Evolutionary conservation across 1,140 invertebrate species (phyloP), one percentile per base, ranked within the genome.

Genomic region (Varroa destructor): DNA sequence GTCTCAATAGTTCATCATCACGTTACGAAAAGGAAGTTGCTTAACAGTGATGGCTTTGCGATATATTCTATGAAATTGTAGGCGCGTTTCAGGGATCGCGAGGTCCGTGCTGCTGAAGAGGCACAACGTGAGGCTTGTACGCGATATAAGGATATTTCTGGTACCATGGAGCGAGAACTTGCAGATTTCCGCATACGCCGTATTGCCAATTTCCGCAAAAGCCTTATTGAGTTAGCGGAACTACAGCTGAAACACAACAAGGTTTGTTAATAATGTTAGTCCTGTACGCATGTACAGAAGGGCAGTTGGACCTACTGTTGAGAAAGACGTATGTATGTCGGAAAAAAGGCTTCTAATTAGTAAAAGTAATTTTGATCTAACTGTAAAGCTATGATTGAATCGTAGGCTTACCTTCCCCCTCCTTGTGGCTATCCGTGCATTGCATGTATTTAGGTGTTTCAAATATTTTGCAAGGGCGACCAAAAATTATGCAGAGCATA

Each of bases 131-230:
- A 88, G 76, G 91, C 91, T 37, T 97, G 93, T 81, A 90, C 93
- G 74, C 92, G 90, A 77, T 98, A 97, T 82, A 94, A 98, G 81
- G 87, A 89, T 73, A 94, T 99, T 82, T 96, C 93, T 1, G 89
- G 90, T 74, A 89, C 92, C 77, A 94, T 67, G 61, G 61, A 40
- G 37, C 40, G 46, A 67, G 96, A 99, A 82, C 81, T 99, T 43
- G 83, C 87, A 71, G 90, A 96, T 79, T 95, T 97, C 80, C 93
- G 95, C 79, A 86, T 86, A 12, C 84, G 95, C 75, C 84, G 95
- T 77, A 90, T 99, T 73, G 85, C 86, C 71, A 91, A 93, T 55
- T 98, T 98, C 81, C 87, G 87, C 78, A 98, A 97, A 81, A 95
- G 96, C 83, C 83, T 99, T 72, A 86, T 94, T 64, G 96, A 99